Percentiles rank a stretch among this genome's conserved stretches.
Conservation (phyloP, 2,888 invertebrate species). For the Romanomermis culicivorax region DNA sequence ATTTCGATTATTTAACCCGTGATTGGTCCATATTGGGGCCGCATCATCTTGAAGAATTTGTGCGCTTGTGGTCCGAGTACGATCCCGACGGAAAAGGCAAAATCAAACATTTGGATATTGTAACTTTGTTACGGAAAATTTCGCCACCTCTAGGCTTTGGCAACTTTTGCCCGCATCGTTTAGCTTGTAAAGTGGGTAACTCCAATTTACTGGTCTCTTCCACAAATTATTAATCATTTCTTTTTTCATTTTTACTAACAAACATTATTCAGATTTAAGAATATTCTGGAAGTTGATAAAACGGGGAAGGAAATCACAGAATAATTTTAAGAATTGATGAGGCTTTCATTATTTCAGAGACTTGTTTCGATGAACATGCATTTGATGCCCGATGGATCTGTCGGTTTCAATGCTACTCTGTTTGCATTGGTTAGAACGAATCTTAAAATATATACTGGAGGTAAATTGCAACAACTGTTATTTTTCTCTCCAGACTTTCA, state of each 20-base stretch:
- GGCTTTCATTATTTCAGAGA: too few species aligned
- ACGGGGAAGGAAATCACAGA: too few species aligned
- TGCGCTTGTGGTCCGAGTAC: conserved; percentile 96
- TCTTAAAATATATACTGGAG: conserved; percentile 79
- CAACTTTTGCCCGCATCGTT: conserved; percentile 86
- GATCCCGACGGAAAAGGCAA: conserved; percentile 95
- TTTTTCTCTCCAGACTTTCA: too few species aligned
- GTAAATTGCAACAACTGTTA: conserved; percentile 31
- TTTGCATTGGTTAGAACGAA: conserved; percentile 89
- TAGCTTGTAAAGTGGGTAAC: conserved; percentile 63
- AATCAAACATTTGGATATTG: conserved; percentile 93
- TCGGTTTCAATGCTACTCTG: conserved; percentile 82
- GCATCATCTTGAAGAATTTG: conserved; percentile 96
- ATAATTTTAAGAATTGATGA: too few species aligned
- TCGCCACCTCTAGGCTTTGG: conserved; percentile 94
- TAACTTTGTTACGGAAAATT: conserved; percentile 81
- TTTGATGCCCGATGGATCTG: conserved; percentile 84
- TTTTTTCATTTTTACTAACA: too few species aligned
- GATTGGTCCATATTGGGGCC: conserved; percentile 97
- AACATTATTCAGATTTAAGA: too few species aligned
- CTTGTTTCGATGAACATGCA: conserved; percentile 98
- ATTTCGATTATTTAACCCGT: conserved; percentile 93
- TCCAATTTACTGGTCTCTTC: neutral
- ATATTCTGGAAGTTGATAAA: too few species aligned
- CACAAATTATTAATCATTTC: too few species aligned